A percentile compares a stretch with the other conserved stretches of the same genome.
Conservation (phyloP, 2,888 invertebrate species). For the Abscondita cerata region DNA sequence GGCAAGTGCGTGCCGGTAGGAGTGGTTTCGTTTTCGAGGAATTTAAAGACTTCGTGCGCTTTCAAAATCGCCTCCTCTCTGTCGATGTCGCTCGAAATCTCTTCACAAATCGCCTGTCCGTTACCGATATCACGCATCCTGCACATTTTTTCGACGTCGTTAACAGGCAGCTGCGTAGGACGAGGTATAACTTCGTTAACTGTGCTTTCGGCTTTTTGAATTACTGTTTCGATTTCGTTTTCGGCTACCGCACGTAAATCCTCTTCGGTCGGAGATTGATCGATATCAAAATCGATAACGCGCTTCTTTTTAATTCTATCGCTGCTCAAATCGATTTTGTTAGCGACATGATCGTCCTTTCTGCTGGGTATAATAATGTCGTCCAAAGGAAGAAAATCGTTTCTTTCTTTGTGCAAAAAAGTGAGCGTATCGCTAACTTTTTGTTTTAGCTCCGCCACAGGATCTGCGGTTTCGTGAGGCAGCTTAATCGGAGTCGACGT, state of each 20-base stretch:
- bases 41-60: slow-evolving; percentile 56
- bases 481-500: slow-evolving; percentile 47
- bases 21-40: slow-evolving; percentile 55
- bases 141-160: background rate
- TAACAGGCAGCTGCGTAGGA: background rate
- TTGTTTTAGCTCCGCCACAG: slow-evolving; percentile 52
- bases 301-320: slow-evolving; percentile 42
- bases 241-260: slow-evolving; percentile 37
- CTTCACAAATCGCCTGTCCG: background rate
- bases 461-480: slow-evolving; percentile 38
- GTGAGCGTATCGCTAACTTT: slow-evolving; percentile 56
- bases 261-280: slow-evolving; percentile 15
- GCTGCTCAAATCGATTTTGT: slow-evolving; percentile 50
- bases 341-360: slow-evolving; percentile 56
- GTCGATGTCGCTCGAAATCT: background rate
- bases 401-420: slow-evolving; percentile 58
- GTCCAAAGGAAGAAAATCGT: slow-evolving; percentile 57
- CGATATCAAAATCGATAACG: background rate
- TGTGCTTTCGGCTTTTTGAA: slow-evolving; percentile 52
- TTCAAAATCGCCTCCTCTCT: slow-evolving; percentile 27
- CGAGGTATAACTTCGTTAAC: slow-evolving; percentile 50
- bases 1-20: slow-evolving; percentile 7
- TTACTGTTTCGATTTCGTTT: slow-evolving; percentile 51
- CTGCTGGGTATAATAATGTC: slow-evolving; percentile 56
- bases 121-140: slow-evolving; percentile 44